phyloP scores from a whole-genome alignment of 2,113 vertebrate species.

The Oxyruncus cristatus region DNA sequence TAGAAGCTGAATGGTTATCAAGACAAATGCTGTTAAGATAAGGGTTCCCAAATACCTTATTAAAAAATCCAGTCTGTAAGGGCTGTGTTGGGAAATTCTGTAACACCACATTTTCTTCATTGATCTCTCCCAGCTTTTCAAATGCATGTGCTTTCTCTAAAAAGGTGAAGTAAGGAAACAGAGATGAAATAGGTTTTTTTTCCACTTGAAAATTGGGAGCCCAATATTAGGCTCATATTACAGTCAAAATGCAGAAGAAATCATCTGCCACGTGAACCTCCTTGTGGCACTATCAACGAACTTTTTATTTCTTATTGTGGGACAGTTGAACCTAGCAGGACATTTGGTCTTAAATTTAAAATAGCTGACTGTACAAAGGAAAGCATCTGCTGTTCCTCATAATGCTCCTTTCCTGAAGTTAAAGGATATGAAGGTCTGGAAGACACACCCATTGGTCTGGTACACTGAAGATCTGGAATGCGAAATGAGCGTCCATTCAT shows the following conservation, averaged over 20 bases:
- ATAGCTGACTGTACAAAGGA: not conserved
- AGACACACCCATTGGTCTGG: not conserved
- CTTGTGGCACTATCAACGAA: not conserved
- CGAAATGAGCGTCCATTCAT: rapidly evolving
- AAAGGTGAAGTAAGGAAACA: not conserved
- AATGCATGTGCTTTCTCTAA: not conserved
- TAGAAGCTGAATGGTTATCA: not conserved
- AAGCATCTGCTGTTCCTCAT: not conserved
- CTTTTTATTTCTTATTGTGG: not conserved
- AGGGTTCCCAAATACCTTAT: not conserved
- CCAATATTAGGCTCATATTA: not conserved
- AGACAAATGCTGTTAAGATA: not conserved
- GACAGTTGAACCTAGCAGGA: not conserved
- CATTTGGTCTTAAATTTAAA: not conserved
- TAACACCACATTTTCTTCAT: not conserved
- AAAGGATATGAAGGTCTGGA: not conserved
- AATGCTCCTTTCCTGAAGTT: not conserved
- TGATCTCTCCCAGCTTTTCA: not conserved
- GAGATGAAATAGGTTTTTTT: not conserved
- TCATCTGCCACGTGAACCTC: not conserved
- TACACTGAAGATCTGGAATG: not conserved
- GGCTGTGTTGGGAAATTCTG: not conserved
- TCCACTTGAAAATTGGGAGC: not conserved
- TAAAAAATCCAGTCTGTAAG: not conserved
- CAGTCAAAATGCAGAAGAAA: not conserved